Evolutionary conservation across 2,113 vertebrate genomes (phyloP), one percentile per base, ranked within the genome.

Genomic region (Maccullochella peelii): DNA sequence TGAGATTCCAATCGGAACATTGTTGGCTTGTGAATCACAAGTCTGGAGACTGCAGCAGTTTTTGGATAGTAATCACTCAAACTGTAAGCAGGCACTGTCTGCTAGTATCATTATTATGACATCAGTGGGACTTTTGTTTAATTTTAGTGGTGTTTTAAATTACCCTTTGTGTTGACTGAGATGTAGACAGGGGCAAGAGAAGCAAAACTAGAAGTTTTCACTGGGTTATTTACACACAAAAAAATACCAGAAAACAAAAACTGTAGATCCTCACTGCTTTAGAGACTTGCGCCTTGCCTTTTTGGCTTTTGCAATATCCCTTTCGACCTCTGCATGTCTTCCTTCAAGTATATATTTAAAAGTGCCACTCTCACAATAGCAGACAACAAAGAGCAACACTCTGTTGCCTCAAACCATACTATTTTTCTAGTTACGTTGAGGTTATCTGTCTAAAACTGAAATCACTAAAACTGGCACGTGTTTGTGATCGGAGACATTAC

Each of bases 371-470:
- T 65, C 9, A 42, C 11, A 42, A 25, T 27, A 12, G 18, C 62
- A 61, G 70, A 85, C 33, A 25, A 59, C 79, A 9, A 73, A 76
- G 16, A 50, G 42, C 23, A 57, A 76, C 42, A 66, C 20, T 58
- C 15, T 25, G 4, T 42, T 71, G 49, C 40, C 65, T 62, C 27
- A 27, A 61, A 69, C 40, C 42, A 67, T 36, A 20, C 15, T 30
- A 47, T 30, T 23, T 12, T 7, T 44, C 44, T 44, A 44, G 12
- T 44, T 14, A 3, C 12, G 10, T 38, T 54, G 38, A 0, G 1
- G 49, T 36, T 16, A 10, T 14, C 49, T n/a, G 5, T 38, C 69
- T 74, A 42, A 62, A 74, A 50, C 25, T 47, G 59, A 84, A 79
- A 33, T n/a, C 16, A 38, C 23, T 50, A 49, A 44, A 54, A 21